Evolutionary conservation across 1,140 invertebrate genomes (phyloP).

Genomic region (Sinonovacula constricta): DNA sequence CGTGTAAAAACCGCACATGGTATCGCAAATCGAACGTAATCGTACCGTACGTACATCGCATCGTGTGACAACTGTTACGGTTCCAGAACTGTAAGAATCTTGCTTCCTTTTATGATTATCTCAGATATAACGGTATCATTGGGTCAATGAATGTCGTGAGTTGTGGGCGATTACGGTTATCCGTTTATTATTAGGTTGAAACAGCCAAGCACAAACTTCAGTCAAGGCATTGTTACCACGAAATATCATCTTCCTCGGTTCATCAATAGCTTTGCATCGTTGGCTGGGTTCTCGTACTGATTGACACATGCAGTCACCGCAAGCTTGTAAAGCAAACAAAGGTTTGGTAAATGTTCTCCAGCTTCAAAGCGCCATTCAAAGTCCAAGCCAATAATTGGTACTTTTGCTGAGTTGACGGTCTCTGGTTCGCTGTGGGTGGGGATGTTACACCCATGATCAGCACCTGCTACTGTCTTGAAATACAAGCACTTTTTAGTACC

Average conservation of each 20-base stretch:
- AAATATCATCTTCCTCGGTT: neutral
- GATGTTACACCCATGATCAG: neutral
- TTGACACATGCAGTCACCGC: neutral
- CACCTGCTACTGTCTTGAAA: neutral
- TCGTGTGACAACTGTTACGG: too few species aligned
- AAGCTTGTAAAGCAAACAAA: neutral
- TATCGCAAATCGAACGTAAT: too few species aligned
- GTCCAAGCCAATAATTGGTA: conserved; percentile 6
- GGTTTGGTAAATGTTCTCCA: conserved; percentile 9
- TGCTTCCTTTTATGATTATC: too few species aligned
- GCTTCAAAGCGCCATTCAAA: conserved; percentile 13
- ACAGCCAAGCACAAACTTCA: neutral
- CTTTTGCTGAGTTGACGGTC: neutral
- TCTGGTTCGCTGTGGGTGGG: neutral
- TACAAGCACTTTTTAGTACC: neutral
- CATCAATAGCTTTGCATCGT: neutral
- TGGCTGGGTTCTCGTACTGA: neutral
- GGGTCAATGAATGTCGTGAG: too few species aligned
- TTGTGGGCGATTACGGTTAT: conserved; percentile 2
- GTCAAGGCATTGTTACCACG: neutral
- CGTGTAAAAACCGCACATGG: too few species aligned
- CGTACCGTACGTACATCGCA: too few species aligned
- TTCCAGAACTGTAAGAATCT: too few species aligned
- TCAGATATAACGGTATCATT: too few species aligned
- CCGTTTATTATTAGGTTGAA: neutral